Conservation (phyloP, 1,140 invertebrate species). For the Drosophila albomicans region DNA sequence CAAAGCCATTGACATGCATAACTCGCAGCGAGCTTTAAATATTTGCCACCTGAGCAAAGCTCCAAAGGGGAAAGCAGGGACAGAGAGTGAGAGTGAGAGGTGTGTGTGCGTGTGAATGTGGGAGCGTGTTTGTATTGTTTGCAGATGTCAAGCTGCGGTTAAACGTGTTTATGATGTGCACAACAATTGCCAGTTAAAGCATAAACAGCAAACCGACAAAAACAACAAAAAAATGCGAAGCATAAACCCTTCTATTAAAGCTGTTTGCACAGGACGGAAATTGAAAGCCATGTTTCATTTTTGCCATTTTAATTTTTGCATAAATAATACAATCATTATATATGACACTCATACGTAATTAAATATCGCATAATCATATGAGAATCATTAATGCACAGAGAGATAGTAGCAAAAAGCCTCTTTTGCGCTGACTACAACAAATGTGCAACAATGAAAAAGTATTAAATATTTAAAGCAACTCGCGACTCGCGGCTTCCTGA, state of each 20-base stretch:
- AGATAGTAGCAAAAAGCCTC: neutral
- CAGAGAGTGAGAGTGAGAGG: neutral
- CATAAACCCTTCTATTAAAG: neutral
- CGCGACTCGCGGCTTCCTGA: slow-evolving; percentile 10
- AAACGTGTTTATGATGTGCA: slow-evolving; percentile 57
- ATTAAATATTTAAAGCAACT: slow-evolving; percentile 19
- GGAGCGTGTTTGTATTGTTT: slow-evolving; percentile 25
- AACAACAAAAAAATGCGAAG: neutral
- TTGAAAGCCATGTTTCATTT: neutral
- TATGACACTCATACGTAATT: slow-evolving; percentile 25
- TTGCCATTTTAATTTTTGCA: neutral
- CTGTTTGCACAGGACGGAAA: neutral
- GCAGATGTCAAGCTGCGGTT: slow-evolving; percentile 70
- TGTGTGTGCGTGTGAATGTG: neutral
- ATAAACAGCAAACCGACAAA: neutral
- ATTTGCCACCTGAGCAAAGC: slow-evolving; percentile 33
- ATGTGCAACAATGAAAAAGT: neutral
- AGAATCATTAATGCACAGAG: slow-evolving; percentile 3
- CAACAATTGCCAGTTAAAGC: slow-evolving; percentile 11
- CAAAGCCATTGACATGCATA: slow-evolving; percentile 31
- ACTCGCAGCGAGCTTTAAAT: slow-evolving; percentile 23
- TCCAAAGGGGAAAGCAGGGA: neutral
- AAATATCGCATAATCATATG: slow-evolving; percentile 16
- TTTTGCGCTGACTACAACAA: neutral
- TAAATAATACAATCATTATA: slow-evolving; percentile 18